phyloP scores from a whole-genome alignment of 1,140 invertebrate genomes.

The Camponotus pennsylvanicus region DNA sequence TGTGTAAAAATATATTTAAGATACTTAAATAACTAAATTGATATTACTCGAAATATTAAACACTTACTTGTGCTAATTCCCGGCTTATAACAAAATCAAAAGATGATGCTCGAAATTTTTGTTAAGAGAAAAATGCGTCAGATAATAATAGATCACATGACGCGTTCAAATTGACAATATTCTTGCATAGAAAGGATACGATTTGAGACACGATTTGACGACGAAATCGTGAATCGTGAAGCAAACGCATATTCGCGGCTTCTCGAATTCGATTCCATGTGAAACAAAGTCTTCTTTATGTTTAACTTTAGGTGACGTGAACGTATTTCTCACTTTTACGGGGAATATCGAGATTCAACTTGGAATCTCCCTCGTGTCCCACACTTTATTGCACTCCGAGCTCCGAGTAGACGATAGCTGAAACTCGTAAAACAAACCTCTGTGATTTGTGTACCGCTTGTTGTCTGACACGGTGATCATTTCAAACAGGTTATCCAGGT shows the following conservation, averaged over 20 bases:
- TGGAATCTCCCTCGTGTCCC: not conserved
- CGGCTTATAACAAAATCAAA: not conserved
- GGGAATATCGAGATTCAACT: conserved; percentile 34
- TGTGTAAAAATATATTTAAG: not conserved
- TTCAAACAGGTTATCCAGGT: not conserved
- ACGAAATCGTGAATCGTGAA: not conserved
- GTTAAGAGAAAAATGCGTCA: not conserved
- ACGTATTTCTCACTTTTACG: conserved; percentile 7
- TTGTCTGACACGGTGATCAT: not conserved
- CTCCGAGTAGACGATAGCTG: conserved; percentile 26
- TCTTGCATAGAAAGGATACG: not conserved
- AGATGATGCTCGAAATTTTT: not conserved
- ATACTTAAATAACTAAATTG: not conserved
- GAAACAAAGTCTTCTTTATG: conserved; percentile 17
- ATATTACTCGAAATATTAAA: not conserved
- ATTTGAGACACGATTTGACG: not conserved
- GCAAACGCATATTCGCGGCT: not conserved
- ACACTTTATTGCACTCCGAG: conserved; percentile 17
- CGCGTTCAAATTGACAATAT: not conserved
- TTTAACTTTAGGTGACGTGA: conserved; percentile 35
- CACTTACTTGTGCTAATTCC: not conserved
- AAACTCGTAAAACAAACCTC: conserved; percentile 39
- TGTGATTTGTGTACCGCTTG: conserved; percentile 26
- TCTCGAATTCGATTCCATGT: conserved; percentile 10
- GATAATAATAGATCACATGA: too few relatives aligned